Percentiles rank a stretch among this genome's conserved stretches.
phyloP scores from a whole-genome alignment of 2,113 vertebrate species.

The Elephantulus edwardii region DNA sequence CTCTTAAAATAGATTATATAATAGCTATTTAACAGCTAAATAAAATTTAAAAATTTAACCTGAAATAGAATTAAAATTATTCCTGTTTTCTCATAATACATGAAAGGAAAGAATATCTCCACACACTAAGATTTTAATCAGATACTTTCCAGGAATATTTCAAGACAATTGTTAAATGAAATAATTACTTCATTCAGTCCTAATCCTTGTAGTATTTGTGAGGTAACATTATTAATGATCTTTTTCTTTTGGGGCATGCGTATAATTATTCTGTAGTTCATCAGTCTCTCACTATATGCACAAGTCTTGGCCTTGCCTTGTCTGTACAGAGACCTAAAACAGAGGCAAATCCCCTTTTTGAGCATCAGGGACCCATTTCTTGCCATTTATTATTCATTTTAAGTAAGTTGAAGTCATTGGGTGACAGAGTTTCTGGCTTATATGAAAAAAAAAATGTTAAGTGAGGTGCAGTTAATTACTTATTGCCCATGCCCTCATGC shows the following conservation, averaged over 20 bases:
- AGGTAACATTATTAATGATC: constrained; percentile 32
- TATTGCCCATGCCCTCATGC: constrained; percentile 27
- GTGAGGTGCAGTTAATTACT: constrained; percentile 67
- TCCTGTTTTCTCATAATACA: constrained; percentile 6
- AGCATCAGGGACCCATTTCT: constrained; percentile 59
- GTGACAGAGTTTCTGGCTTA: constrained; percentile 39
- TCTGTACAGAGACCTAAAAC: constrained; percentile 42
- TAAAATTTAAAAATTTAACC: background rate
- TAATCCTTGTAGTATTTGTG: constrained; percentile 16
- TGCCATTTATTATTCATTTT: constrained; percentile 69
- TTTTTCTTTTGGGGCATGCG: constrained; percentile 1
- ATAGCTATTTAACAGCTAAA: background rate
- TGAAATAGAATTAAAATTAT: background rate
- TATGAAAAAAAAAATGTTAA: constrained; percentile 66
- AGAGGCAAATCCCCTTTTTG: constrained; percentile 50
- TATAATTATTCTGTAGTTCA: constrained; percentile 21
- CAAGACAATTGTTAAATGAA: background rate
- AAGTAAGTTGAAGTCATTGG: constrained; percentile 60
- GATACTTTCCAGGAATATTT: constrained; percentile 40
- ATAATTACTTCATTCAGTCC: constrained; percentile 29
- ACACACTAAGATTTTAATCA: constrained; percentile 54
- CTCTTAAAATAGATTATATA: too few species aligned
- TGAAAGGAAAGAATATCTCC: constrained; percentile 31
- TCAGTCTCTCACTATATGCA: background rate
- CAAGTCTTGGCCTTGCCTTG: constrained; percentile 48